A percentile compares a stretch with the other conserved stretches of the same genome.
These are phyloP conservation scores for Lycophotia porphyrea DNA, from an alignment of 2,888 invertebrate species.

Conservation along the genomic window DNA sequence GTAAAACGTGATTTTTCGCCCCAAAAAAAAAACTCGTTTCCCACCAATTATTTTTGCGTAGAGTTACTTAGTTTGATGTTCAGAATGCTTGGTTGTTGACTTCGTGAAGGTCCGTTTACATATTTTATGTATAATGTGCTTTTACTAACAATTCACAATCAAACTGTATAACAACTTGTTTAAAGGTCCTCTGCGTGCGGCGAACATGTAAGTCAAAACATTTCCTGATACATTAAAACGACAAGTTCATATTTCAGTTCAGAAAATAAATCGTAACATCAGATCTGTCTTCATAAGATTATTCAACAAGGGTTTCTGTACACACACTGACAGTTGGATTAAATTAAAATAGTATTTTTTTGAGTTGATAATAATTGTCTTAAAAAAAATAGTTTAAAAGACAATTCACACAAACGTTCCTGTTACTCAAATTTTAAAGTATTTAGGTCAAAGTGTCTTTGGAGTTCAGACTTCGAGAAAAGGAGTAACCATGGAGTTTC, in stretches of 20 bases:
- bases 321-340: not conserved
- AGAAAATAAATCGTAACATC: constrained; percentile 30
- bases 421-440: not conserved
- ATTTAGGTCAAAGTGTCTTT: not conserved
- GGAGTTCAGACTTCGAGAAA: not conserved
- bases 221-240: constrained; percentile 41
- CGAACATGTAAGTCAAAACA: constrained; percentile 34
- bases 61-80: too few relatives aligned
- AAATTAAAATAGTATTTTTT: constrained; percentile 11
- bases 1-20: too few relatives aligned
- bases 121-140: not conserved
- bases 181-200: constrained; percentile 18
- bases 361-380: too few relatives aligned
- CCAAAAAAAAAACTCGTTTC: too few relatives aligned
- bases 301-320: constrained; percentile 9
- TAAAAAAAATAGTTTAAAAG: not conserved
- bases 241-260: constrained; percentile 27
- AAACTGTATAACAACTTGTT: not conserved
- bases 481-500: too few relatives aligned
- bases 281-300: constrained; percentile 16
- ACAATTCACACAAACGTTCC: not conserved
- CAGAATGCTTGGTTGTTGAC: too few relatives aligned
- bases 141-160: not conserved
- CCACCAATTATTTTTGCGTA: too few relatives aligned
- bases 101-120: too few relatives aligned